Conservation (phyloP, 1,140 invertebrate species). For the Nebria ingens region DNA sequence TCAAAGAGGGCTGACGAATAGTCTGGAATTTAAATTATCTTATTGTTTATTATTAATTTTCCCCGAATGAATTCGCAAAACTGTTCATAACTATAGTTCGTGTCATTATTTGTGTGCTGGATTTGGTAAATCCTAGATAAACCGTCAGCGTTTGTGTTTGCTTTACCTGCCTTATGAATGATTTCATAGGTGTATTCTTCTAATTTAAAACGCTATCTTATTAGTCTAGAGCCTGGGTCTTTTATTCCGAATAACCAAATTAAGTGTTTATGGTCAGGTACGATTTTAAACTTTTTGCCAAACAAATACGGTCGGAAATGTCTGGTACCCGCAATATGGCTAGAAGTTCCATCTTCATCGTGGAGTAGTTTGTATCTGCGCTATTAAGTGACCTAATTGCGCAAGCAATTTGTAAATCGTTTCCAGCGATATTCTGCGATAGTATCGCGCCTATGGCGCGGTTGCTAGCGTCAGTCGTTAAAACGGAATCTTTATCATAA, state of each 20-base stretch:
- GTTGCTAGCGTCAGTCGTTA: conserved; percentile 31
- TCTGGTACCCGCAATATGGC: conserved; percentile 38
- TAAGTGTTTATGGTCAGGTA: conserved; percentile 37
- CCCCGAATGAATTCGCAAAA: too few species aligned
- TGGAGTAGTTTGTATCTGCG: conserved; percentile 21
- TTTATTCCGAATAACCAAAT: conserved; percentile 34
- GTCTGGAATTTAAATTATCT: too few species aligned
- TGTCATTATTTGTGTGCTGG: too few species aligned
- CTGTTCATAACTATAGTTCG: too few species aligned
- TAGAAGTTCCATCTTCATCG: conserved; percentile 39
- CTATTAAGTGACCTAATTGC: conserved; percentile 21
- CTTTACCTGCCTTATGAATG: conserved; percentile 31
- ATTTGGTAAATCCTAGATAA: too few species aligned
- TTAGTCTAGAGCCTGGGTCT: conserved; percentile 32
- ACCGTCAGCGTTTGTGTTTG: conserved; percentile 32
- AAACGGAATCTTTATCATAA: conserved; percentile 26
- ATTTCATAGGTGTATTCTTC: conserved; percentile 37
- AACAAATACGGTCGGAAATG: conserved; percentile 34
- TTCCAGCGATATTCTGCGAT: conserved; percentile 20
- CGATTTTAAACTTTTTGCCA: conserved; percentile 31
- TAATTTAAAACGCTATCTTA: conserved; percentile 35
- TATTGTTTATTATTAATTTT: too few species aligned
- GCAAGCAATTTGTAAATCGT: conserved; percentile 24
- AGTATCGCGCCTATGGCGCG: conserved; percentile 29
- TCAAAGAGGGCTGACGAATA: too few species aligned